Evolutionary conservation across 2,113 vertebrate genomes (phyloP).

Genomic region (Spilogale gracilis): DNA sequence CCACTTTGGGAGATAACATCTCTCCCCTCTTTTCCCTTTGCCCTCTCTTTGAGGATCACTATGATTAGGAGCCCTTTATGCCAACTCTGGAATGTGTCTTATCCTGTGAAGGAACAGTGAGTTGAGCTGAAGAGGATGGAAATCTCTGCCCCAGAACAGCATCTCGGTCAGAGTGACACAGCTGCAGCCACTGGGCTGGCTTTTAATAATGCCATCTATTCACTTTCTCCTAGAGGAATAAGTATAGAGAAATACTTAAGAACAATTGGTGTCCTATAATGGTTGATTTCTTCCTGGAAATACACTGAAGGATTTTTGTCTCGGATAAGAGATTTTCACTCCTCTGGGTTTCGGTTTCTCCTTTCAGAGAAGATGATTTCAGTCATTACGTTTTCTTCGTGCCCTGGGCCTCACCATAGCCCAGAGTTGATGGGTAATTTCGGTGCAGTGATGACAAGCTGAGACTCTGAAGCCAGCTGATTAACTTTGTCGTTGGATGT

Average conservation of each 20-base stretch:
- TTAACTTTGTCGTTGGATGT: background rate
- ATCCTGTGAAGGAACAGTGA: background rate
- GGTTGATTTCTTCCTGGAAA: conserved; percentile 32
- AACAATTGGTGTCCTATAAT: background rate
- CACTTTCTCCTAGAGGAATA: background rate
- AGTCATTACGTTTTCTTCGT: background rate
- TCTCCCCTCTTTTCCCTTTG: background rate
- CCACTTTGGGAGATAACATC: background rate
- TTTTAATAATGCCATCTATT: background rate
- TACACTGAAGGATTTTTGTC: background rate
- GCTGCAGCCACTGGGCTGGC: background rate
- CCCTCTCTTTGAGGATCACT: background rate
- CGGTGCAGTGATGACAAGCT: background rate
- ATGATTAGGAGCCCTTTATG: background rate
- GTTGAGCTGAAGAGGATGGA: background rate
- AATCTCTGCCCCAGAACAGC: background rate
- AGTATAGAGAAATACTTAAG: background rate
- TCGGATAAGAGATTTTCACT: background rate
- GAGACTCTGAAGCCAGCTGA: background rate
- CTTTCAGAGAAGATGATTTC: background rate
- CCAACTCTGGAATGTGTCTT: background rate
- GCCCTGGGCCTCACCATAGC: background rate
- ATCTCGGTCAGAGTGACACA: background rate
- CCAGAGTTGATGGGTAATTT: background rate
- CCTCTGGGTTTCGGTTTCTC: background rate